Conservation (phyloP, 2,888 invertebrate genomes). For the Hedychridium roseum region DNA sequence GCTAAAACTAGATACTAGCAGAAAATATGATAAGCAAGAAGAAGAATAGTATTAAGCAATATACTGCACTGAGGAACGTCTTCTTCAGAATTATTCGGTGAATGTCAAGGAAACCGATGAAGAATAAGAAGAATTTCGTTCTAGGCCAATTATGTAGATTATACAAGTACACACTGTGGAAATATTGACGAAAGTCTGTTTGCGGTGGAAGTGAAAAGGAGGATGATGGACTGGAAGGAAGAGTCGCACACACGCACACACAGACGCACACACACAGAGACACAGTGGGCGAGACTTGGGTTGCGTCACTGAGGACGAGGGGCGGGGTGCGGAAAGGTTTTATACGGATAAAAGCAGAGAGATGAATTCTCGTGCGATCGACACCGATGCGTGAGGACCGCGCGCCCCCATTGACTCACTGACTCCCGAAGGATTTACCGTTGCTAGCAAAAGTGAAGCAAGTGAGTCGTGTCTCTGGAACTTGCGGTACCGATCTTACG, state of each 20-base stretch:
- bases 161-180: too few species aligned
- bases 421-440: slow-evolving; percentile 59
- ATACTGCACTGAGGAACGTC: not conserved
- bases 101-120: too few species aligned
- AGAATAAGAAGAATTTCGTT: too few species aligned
- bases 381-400: slow-evolving; percentile 34
- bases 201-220: not conserved
- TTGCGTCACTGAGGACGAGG: too few species aligned
- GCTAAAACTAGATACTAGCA: not conserved
- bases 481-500: slow-evolving; percentile 53
- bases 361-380: slow-evolving; percentile 40
- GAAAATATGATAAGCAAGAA: not conserved
- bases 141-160: too few species aligned
- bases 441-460: slow-evolving; percentile 59
- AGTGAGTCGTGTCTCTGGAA: slow-evolving; percentile 58
- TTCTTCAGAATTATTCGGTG: too few species aligned
- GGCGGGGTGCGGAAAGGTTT: too few species aligned
- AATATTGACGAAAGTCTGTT: too few species aligned
- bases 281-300: slow-evolving; percentile 14
- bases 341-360: too few species aligned
- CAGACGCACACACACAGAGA: slow-evolving; percentile 11
- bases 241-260: slow-evolving; percentile 1
- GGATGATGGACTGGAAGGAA: not conserved
- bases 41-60: not conserved
- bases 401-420: slow-evolving; percentile 52